These are phyloP conservation scores for Bujurquina vittata DNA, from an alignment of 2,113 vertebrate species.

Conservation along the genomic window DNA sequence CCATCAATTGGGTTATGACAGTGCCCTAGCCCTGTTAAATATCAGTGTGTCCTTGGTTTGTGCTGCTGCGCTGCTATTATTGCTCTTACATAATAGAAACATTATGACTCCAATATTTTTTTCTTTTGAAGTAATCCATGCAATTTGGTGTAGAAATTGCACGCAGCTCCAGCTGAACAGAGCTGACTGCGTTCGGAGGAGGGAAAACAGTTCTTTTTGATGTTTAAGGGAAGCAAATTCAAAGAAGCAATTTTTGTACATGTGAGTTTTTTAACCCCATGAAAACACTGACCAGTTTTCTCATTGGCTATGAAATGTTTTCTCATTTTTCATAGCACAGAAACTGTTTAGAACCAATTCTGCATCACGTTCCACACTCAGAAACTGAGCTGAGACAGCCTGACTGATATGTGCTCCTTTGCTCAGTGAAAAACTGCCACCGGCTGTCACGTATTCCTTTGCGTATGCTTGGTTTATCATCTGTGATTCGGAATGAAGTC, in stretches of 20 bases:
- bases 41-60: constrained; percentile 44
- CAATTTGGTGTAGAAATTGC: constrained; percentile 27
- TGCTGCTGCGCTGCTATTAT: constrained; percentile 17
- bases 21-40: constrained; percentile 39
- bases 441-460: constrained; percentile 31
- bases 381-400: constrained; percentile 37
- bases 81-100: constrained; percentile 24
- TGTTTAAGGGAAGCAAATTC: not conserved
- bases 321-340: constrained; percentile 20
- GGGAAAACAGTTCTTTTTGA: not conserved
- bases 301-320: not conserved
- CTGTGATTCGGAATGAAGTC: constrained; percentile 54
- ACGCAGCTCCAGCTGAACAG: constrained; percentile 1
- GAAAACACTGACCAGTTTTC: constrained; percentile 27
- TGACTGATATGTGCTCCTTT: constrained; percentile 37
- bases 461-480: constrained; percentile 51
- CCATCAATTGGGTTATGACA: constrained; percentile 36
- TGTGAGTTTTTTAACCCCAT: not conserved
- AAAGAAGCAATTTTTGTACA: constrained; percentile 15
- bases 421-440: constrained; percentile 9
- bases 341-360: constrained; percentile 39
- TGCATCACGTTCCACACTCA: constrained; percentile 10
- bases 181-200: not conserved
- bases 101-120: constrained; percentile 1
- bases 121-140: constrained; percentile 24